phyloP scores from a whole-genome alignment of 1,140 invertebrate species.

The Brachionus koreanus region DNA sequence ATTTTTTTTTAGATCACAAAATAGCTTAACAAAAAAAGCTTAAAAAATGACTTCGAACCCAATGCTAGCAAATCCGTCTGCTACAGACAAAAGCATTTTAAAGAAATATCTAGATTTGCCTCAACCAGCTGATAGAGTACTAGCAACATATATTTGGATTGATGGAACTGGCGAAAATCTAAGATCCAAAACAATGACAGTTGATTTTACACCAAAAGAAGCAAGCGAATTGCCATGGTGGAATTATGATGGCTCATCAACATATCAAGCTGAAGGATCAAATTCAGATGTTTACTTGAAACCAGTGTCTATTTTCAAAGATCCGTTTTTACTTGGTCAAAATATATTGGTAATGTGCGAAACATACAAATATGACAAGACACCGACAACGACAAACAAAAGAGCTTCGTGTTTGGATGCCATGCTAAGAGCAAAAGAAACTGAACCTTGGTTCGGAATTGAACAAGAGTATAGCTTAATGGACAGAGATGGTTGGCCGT shows the following conservation, averaged over 20 bases:
- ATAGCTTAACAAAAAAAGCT: too few species aligned
- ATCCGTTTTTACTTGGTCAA: slow-evolving; percentile 78
- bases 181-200: slow-evolving; percentile 78
- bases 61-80: slow-evolving; percentile 27
- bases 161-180: slow-evolving; percentile 85
- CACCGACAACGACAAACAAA: slow-evolving; percentile 70
- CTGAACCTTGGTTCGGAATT: slow-evolving; percentile 89
- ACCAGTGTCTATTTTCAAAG: slow-evolving; percentile 82
- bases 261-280: slow-evolving; percentile 62
- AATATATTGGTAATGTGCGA: slow-evolving; percentile 86
- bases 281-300: slow-evolving; percentile 81
- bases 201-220: slow-evolving; percentile 71
- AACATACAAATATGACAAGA: slow-evolving; percentile 70
- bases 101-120: slow-evolving; percentile 33
- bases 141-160: slow-evolving; percentile 78
- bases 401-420: slow-evolving; percentile 71
- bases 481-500: slow-evolving; percentile 79
- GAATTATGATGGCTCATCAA: slow-evolving; percentile 87
- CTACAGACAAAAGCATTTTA: slow-evolving; percentile 36
- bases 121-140: slow-evolving; percentile 23
- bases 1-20: too few species aligned
- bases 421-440: slow-evolving; percentile 67
- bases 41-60: slow-evolving; percentile 60
- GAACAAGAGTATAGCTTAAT: slow-evolving; percentile 88
- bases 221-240: slow-evolving; percentile 82